Percentiles rank a stretch among this genome's conserved stretches.
phyloP scores from a whole-genome alignment of 2,888 invertebrate genomes.

The Podabrus alpinus region DNA sequence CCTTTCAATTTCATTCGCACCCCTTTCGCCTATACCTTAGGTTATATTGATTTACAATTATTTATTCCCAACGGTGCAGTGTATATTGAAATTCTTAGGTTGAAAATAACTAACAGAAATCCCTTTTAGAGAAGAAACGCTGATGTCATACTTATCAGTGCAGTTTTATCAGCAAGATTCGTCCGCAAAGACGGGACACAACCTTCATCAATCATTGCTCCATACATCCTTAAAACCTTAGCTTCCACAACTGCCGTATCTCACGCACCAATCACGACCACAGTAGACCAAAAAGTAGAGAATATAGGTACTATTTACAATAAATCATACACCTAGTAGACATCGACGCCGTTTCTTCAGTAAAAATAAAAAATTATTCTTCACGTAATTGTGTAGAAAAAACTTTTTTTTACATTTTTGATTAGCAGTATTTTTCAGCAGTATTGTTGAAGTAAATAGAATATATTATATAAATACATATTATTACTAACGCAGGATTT shows the following conservation, averaged over 20 bases:
- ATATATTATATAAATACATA: no score
- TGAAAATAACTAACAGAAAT: conserved; percentile 19
- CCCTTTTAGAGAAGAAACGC: conserved; percentile 20
- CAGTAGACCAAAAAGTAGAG: conserved; percentile 4
- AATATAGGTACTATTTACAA: background rate
- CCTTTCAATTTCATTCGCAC: conserved; percentile 3
- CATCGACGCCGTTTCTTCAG: background rate
- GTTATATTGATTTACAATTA: conserved; percentile 17
- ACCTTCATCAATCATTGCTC: conserved; percentile 32
- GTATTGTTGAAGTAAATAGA: no score
- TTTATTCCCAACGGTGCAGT: conserved; percentile 8
- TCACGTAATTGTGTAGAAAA: no score
- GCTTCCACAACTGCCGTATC: conserved; percentile 18
- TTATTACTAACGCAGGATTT: no score
- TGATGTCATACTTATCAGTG: conserved; percentile 31
- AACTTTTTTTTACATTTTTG: no score
- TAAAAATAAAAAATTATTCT: background rate
- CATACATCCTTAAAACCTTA: conserved; percentile 21
- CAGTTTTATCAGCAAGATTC: conserved; percentile 26
- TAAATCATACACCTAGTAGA: background rate
- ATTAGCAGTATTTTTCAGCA: no score
- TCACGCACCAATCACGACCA: conserved; percentile 7
- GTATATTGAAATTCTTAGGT: conserved; percentile 18
- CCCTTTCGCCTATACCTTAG: background rate
- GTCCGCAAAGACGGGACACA: conserved; percentile 25